These are phyloP conservation scores for Macaria notata DNA, from an alignment of 2,888 invertebrate species.

Conservation along the genomic window DNA sequence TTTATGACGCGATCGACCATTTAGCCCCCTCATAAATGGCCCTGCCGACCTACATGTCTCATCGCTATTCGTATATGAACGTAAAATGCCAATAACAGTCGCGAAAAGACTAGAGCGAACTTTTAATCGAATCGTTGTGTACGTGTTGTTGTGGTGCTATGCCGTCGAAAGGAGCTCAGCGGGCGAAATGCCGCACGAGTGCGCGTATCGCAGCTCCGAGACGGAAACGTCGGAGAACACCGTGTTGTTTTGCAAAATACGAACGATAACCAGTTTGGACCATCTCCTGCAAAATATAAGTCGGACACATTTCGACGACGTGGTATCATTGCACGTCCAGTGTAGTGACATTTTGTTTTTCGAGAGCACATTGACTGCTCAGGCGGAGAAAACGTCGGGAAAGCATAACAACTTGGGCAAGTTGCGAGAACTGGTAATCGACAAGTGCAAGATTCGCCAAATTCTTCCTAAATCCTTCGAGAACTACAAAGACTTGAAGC, in stretches of 20 bases:
- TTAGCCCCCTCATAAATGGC: slow-evolving; percentile 73
- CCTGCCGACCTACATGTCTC: slow-evolving; percentile 66
- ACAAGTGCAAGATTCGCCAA: slow-evolving; percentile 89
- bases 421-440: slow-evolving; percentile 87
- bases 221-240: slow-evolving; percentile 79
- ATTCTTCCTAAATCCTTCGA: slow-evolving; percentile 87
- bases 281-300: slow-evolving; percentile 86
- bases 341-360: slow-evolving; percentile 89
- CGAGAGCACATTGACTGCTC: slow-evolving; percentile 85
- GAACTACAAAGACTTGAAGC: slow-evolving; percentile 85
- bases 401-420: slow-evolving; percentile 84
- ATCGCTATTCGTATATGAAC: slow-evolving; percentile 58
- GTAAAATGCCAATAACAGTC: slow-evolving; percentile 77
- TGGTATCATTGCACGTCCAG: slow-evolving; percentile 85
- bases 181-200: slow-evolving; percentile 84
- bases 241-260: slow-evolving; percentile 86
- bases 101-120: slow-evolving; percentile 76
- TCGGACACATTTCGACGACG: slow-evolving; percentile 84
- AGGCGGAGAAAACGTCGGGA: slow-evolving; percentile 61
- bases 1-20: slow-evolving; percentile 74
- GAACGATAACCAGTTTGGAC: slow-evolving; percentile 87
- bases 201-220: slow-evolving; percentile 85
- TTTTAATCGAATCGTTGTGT: slow-evolving; percentile 77
- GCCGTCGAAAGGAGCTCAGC: slow-evolving; percentile 64
- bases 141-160: slow-evolving; percentile 77